Evolutionary conservation across 2,888 invertebrate genomes (phyloP).

Genomic region (Agrypnus murinus): DNA sequence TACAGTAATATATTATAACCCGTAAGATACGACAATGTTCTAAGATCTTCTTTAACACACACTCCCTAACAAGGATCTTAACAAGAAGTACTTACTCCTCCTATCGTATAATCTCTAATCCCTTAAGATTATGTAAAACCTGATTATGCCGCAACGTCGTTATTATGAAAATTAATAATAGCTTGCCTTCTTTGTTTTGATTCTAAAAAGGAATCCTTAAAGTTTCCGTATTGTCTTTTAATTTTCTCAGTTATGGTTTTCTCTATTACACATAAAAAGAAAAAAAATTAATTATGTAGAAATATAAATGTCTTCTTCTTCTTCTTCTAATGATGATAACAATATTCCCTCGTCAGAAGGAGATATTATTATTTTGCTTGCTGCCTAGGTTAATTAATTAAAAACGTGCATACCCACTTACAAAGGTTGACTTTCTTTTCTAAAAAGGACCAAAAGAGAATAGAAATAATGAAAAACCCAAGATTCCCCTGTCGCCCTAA

Average conservation of each 20-base stretch:
- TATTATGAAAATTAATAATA: conserved; percentile 13
- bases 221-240: too few relatives aligned
- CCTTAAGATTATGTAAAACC: conserved; percentile 12
- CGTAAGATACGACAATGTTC: too few relatives aligned
- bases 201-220: too few relatives aligned
- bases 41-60: too few relatives aligned
- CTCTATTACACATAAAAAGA: not conserved
- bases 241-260: not conserved
- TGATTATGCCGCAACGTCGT: not conserved
- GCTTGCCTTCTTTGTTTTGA: not conserved
- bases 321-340: too few relatives aligned
- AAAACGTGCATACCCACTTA: conserved; percentile 9
- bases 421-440: not conserved
- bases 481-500: not conserved
- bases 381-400: conserved; percentile 3
- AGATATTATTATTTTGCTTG: not conserved
- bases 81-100: conserved; percentile 3
- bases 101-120: conserved; percentile 16
- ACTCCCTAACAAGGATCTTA: not conserved
- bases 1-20: too few relatives aligned
- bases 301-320: too few relatives aligned
- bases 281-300: too few relatives aligned
- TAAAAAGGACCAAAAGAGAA: not conserved
- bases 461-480: conserved; percentile 3
- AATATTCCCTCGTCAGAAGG: too few relatives aligned